A percentile compares a stretch with the other conserved stretches of the same genome.
phyloP scores from a whole-genome alignment of 1,140 invertebrate species.

The Atta colombica region DNA sequence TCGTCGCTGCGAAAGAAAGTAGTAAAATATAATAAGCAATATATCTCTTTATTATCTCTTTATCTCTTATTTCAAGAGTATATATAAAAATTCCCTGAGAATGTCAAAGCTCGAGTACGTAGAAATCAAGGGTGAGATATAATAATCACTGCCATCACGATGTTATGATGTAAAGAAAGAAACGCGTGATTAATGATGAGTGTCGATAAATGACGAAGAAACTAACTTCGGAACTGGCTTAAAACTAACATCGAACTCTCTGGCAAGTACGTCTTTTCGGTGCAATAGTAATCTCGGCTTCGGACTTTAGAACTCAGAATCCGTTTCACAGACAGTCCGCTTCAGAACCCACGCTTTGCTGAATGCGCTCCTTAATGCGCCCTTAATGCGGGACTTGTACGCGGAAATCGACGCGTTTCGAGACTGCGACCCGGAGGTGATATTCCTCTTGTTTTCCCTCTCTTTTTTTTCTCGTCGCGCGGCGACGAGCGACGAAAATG shows the following conservation, averaged over 20 bases:
- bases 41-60: neutral
- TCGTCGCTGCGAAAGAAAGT: neutral
- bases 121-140: neutral
- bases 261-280: slow-evolving; percentile 5
- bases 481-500: slow-evolving; percentile 71
- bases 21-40: neutral
- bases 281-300: slow-evolving; percentile 49
- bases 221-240: slow-evolving; percentile 7
- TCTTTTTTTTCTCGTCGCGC: slow-evolving; percentile 29
- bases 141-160: neutral
- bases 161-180: neutral
- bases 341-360: slow-evolving; percentile 33
- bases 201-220: slow-evolving; percentile 14
- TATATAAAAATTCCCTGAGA: neutral
- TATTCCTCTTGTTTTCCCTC: slow-evolving; percentile 52
- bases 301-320: slow-evolving; percentile 54
- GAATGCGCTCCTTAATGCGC: slow-evolving; percentile 61
- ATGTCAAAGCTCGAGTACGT: neutral
- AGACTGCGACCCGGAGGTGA: slow-evolving; percentile 45
- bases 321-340: slow-evolving; percentile 37
- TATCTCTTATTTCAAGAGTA: neutral
- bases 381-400: slow-evolving; percentile 62
- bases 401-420: slow-evolving; percentile 70
- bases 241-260: slow-evolving; percentile 18
- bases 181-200: slow-evolving; percentile 19